Evolutionary conservation across 2,888 invertebrate genomes (phyloP).

Genomic region (Ceraclea dissimilis): DNA sequence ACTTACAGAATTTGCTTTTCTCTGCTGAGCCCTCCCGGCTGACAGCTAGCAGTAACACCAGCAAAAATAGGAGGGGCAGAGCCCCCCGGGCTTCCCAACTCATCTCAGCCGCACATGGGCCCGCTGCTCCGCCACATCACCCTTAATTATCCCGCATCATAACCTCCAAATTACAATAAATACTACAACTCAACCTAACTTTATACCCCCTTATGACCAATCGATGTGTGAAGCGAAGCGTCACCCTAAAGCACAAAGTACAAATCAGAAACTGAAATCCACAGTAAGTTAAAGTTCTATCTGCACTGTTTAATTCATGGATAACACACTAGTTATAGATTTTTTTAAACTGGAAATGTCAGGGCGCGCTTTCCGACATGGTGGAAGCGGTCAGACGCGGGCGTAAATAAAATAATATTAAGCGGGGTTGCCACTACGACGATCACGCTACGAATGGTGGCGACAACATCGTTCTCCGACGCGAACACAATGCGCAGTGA

Average conservation of each 20-base stretch:
- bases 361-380: constrained; percentile 14
- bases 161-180: background rate
- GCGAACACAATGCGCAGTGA: constrained; percentile 15
- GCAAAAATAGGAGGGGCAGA: constrained; percentile 37
- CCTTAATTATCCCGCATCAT: constrained; percentile 4
- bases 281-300: too few relatives aligned
- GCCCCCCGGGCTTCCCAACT: constrained; percentile 26
- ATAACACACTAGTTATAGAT: too few relatives aligned
- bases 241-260: background rate
- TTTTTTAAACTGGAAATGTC: constrained; percentile 1
- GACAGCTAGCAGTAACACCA: constrained; percentile 35
- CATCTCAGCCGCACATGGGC: constrained; percentile 11
- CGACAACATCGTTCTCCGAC: constrained; percentile 17
- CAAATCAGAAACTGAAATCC: too few relatives aligned
- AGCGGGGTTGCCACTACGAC: constrained; percentile 9
- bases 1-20: constrained; percentile 51
- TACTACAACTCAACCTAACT: background rate
- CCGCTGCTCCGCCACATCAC: constrained; percentile 9
- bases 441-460: constrained; percentile 17
- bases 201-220: too few relatives aligned
- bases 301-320: too few relatives aligned
- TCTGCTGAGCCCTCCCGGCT: constrained; percentile 34
- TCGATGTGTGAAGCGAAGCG: background rate
- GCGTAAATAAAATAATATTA: constrained; percentile 1
- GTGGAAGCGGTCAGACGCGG: constrained; percentile 5